Conservation (phyloP, 2,113 vertebrate genomes). For the Dryoscopus gambensis region DNA sequence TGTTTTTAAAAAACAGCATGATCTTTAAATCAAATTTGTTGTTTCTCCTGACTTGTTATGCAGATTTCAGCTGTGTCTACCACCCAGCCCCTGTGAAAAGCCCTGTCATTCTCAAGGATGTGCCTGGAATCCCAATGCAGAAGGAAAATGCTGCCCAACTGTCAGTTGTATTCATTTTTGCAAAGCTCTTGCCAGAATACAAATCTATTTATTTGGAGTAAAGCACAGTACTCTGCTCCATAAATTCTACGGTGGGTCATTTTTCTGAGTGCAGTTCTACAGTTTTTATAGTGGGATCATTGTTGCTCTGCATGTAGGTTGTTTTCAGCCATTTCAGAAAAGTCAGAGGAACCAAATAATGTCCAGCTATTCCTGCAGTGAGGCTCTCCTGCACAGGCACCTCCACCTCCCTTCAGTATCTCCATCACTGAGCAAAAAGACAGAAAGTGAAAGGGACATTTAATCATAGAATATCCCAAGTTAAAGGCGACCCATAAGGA, state of each 20-base stretch:
- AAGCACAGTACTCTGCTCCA: not conserved
- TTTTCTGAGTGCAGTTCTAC: not conserved
- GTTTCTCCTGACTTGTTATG: fast-evolving
- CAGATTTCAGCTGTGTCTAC: not conserved
- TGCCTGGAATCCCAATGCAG: not conserved
- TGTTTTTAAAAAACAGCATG: not conserved
- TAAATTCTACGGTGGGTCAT: not conserved
- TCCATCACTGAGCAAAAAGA: fast-evolving
- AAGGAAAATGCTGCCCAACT: not conserved
- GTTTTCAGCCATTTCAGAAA: not conserved
- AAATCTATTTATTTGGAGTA: not conserved
- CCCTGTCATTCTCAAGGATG: not conserved
- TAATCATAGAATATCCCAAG: not conserved
- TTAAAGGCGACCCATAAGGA: not conserved
- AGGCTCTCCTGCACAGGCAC: not conserved
- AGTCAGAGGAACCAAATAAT: not conserved
- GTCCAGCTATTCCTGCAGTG: not conserved
- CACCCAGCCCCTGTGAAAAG: not conserved
- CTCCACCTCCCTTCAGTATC: fast-evolving
- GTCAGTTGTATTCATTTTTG: not conserved
- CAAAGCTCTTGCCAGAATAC: not conserved
- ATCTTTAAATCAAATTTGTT: not conserved
- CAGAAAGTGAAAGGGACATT: not conserved
- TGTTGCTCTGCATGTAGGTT: fast-evolving
- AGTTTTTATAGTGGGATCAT: not conserved